Evolutionary conservation across 1,140 invertebrate genomes (phyloP), one percentile per base, ranked within the genome.

Genomic region (Neodiprion pinetum): DNA sequence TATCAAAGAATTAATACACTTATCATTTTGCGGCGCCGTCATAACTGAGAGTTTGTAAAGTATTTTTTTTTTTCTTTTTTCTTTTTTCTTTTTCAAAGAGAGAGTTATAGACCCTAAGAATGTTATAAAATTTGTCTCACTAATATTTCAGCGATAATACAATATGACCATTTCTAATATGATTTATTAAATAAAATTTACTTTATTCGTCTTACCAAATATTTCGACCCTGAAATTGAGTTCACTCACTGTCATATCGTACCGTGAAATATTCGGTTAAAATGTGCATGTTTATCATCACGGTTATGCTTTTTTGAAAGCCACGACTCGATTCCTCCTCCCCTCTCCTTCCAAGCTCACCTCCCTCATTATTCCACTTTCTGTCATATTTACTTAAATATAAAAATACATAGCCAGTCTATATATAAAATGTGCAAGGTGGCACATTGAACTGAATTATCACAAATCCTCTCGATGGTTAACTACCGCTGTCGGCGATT

Each of bases 321-420:
- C 68, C 68, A 23, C 68, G 68, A 47, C 68, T 12, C 68, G 21
- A 11, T 47, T 69, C 68, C 47, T 12, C 48, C 23, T 71, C 70
- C 10, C 48, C 48, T 4, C 68, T 40, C 40, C n/a, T 9, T 71
- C 70, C 4, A 48, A 48, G 12, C 11, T 14, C 70, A 17, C 68
- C 12, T 66, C 71, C 68, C 72, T 70, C 17, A 40, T 7, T 48
- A 9, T 70, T 69, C 61, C n/a, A 23, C 40, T 47, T 21, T 69
- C 70, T 70, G 70, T 78, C 65, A 72, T 71, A 75, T 80, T 88
- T 85, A 88, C 84, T 88, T 88, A 87, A 88, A 87, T 87, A 88
- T 78, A 88, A 88, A 88, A 88, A 88, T 88, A 88, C 87, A 88
- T 88, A 88, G 86, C 87, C 87, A 88, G 87, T 88, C 87, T 88